Percentiles rank a stretch among this genome's conserved stretches.
Conservation (phyloP, 2,888 invertebrate genomes). For the Cistogaster globosa region DNA sequence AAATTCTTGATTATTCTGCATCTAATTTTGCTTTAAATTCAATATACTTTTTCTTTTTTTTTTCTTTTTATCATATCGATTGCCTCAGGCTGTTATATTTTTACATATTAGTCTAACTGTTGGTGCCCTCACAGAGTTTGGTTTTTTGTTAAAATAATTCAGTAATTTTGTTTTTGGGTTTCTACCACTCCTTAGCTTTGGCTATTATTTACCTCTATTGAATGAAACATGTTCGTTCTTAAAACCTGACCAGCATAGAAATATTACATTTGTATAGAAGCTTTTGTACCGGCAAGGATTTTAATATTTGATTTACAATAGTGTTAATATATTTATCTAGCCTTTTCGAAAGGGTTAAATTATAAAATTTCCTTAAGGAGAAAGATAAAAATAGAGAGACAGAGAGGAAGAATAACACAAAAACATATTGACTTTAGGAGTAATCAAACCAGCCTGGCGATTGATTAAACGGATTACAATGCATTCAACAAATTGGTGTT, state of each 20-base stretch:
- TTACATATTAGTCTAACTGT: neutral
- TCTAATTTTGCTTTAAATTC: conserved; percentile 38
- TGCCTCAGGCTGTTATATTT: neutral
- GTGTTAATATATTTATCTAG: conserved; percentile 13
- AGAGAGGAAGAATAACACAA: neutral
- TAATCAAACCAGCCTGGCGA: conserved; percentile 67
- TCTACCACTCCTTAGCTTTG: conserved; percentile 25
- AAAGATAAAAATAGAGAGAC: too few relatives aligned
- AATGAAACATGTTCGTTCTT: conserved; percentile 52
- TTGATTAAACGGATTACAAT: conserved; percentile 70
- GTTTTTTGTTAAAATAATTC: conserved; percentile 16
- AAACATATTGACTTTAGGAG: neutral
- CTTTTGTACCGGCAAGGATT: conserved; percentile 19
- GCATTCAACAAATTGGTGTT: conserved; percentile 70
- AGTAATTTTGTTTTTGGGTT: conserved; percentile 29
- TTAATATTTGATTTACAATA: conserved; percentile 70
- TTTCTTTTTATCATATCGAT: neutral
- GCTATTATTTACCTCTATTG: conserved; percentile 38
- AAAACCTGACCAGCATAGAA: conserved; percentile 68
- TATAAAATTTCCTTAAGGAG: conserved; percentile 14
- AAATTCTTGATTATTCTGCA: conserved; percentile 43
- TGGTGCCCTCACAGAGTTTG: neutral
- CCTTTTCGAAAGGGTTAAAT: conserved; percentile 59
- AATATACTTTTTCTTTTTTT: too few relatives aligned
- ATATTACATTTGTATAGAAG: conserved; percentile 16